Evolutionary conservation across 2,797 vertebrate species (phyloP).

Genomic region (Lemur catta): DNA sequence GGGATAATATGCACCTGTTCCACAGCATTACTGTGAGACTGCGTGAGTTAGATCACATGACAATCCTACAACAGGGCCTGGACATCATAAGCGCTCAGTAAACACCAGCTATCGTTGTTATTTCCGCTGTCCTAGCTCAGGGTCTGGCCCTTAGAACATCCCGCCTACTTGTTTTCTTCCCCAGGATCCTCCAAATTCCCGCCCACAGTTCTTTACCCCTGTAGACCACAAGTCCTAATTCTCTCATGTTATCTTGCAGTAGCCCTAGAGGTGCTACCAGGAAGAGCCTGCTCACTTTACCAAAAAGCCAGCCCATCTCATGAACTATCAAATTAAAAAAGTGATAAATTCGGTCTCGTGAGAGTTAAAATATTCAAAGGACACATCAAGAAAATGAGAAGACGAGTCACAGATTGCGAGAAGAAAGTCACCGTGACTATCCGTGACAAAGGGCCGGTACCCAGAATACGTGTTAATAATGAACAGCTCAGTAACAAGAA

Average conservation of each 20-base stretch:
- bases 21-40: not conserved
- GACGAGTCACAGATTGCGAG: not conserved
- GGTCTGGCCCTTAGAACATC: not conserved
- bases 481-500: not conserved
- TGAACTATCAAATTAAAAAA: not conserved
- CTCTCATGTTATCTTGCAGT: not conserved
- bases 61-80: not conserved
- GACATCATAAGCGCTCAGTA: not conserved
- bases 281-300: not conserved
- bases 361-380: conserved; percentile 9
- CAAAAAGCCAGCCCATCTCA: not conserved
- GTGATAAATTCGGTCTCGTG: not conserved
- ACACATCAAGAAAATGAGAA: not conserved
- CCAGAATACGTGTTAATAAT: not conserved
- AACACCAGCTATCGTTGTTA: rapidly evolving
- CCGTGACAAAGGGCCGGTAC: not conserved
- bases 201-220: not conserved
- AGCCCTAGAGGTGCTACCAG: not conserved
- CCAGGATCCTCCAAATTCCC: not conserved
- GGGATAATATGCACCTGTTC: not conserved
- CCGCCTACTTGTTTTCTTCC: not conserved
- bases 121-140: not conserved
- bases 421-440: not conserved
- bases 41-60: not conserved
- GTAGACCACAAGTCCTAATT: not conserved